Base-by-base conservation (phyloP, 2,888 invertebrate genomes). In the Leptopilina drosophilae region DNA sequence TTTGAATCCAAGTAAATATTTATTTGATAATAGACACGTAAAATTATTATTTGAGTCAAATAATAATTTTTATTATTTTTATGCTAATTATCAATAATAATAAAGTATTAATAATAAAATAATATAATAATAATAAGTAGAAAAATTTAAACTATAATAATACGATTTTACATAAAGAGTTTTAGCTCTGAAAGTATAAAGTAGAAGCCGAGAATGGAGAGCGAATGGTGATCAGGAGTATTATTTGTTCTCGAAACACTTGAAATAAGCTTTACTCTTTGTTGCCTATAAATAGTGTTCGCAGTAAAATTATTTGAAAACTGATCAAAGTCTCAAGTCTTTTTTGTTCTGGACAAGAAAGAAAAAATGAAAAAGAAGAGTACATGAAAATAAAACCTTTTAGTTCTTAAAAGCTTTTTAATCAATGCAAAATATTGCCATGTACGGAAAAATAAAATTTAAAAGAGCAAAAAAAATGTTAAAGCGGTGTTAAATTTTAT, bases 161-260 rank as follows among this genome's bases (percentile, higher is more conserved):
- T 20, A 62, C 20, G 20, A 62, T 20, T 15, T 9, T 62, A 2
- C 20, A 20, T 20, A 9, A n/a, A 20, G 62, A 62, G 20, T 62
- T 62, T 62, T 9, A 62, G 15, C 20, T 62, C 62, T 62, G 62
- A 62, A n/a, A 62, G 8, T n/a, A 62, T 20, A 59, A 20, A 59
- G 59, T 59, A 15, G n/a, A 56, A 56, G 12, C 14, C 11, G 12
- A 56, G 12, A 59, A 59, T 59, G 59, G 59, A 20, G 20, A 62
- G 62, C 62, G 20, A 62, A 20, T 15, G 8, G 62, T 15, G 62
- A 62, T 62, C 62, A 62, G 15, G 33, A 6, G 62, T 15, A 62
- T 62, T 62, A 62, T 62, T 62, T 62, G 20, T 62, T 62, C 62
- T 62, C 62, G 62, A 62, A 62, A 62, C 62, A 62, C 62, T 62